Evolutionary conservation across 2,888 invertebrate genomes (phyloP), one percentile per base, ranked within the genome.

Genomic region (Macroteleia sp.): DNA sequence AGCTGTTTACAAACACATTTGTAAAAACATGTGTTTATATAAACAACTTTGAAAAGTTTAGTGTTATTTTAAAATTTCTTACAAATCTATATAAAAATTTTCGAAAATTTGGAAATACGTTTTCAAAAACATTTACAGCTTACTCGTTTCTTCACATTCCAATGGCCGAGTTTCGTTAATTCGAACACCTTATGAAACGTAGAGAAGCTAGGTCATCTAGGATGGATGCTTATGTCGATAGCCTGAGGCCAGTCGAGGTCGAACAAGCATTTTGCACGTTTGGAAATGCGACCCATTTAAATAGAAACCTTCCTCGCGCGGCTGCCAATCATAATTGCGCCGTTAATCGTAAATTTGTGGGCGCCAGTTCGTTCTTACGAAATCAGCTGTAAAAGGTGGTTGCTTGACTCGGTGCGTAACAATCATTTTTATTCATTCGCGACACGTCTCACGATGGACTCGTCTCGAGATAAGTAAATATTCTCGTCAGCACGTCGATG

Each of bases 171-270:
- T 48, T 28, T 36, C 25, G 46, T 32, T 54, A 19, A 17, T 66
- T n/a, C 14, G 46, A 44, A 12, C 48, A 17, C 36, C 56, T 67
- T 56, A 48, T 48, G 50, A 44, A 69, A 69, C 57, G 1, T 36
- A 36, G 25, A 76, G 56, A 78, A 82, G 82, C 81, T 82, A 70
- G 83, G 83, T 83, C 85, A 83, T 81, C 83, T 83, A 79, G 78
- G 82, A 66, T 78, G 80, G 77, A 81, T 83, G 82, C 75, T 78
- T 64, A 66, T 77, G 85, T 83, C 84, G 81, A 81, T 81, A 80
- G 86, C 86, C 81, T 78, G 57, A 59, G 82, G 85, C 83, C 76
- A 81, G 41, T 61, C 66, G 66, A 71, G 79, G 78, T 80, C 54
- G 34, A 36, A 16, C 57, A 16, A 57, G 12, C 16, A 22, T 41